These are phyloP conservation scores for Paedocypris sp. DNA, from an alignment of 2,113 vertebrate species.

Conservation along the genomic window DNA sequence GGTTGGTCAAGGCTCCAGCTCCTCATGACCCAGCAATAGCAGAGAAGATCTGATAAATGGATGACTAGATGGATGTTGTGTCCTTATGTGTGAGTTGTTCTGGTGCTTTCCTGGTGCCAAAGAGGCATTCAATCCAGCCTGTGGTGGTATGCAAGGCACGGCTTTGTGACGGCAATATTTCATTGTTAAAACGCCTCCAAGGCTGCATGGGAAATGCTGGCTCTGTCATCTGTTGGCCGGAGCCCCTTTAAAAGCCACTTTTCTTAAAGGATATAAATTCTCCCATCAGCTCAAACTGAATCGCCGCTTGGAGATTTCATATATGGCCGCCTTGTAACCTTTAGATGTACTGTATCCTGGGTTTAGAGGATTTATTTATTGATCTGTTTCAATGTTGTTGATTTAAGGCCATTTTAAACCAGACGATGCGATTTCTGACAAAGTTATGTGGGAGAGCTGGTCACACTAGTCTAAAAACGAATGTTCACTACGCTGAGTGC, in stretches of 20 bases:
- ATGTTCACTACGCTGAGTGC: no score
- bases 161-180: constrained; percentile 7
- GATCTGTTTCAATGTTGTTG: constrained; percentile 27
- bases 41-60: no score
- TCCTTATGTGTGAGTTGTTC: background rate
- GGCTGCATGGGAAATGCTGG: background rate
- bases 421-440: no score
- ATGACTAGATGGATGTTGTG: constrained; percentile 10
- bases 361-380: constrained; percentile 20
- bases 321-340: constrained; percentile 22
- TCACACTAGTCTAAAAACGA: no score
- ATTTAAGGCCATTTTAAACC: no score
- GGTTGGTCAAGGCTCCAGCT: no score
- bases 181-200: constrained; percentile 26
- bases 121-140: background rate
- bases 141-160: background rate
- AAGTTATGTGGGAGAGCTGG: no score
- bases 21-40: no score
- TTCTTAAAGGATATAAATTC: constrained; percentile 36
- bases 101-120: no score
- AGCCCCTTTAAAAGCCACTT: constrained; percentile 20
- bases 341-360: constrained; percentile 14
- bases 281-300: constrained; percentile 12
- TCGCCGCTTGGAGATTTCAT: constrained; percentile 19
- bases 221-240: constrained; percentile 1